phyloP scores from a whole-genome alignment of 2,888 invertebrate species.

The Hesperia comma region DNA sequence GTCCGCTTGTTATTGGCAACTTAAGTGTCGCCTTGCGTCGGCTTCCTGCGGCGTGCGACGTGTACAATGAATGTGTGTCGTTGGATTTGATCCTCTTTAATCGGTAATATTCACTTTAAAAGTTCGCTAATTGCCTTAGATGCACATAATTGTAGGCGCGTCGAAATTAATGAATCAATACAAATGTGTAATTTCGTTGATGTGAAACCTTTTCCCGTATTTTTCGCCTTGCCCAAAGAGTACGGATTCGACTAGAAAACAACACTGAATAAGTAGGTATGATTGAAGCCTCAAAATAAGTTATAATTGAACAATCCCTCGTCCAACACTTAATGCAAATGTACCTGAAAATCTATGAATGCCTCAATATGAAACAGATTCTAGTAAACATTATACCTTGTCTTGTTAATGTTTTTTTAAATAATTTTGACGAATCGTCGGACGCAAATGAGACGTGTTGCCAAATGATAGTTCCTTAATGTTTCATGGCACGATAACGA shows the following conservation, averaged over 20 bases:
- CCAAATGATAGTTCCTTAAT: constrained; percentile 3
- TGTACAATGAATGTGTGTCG: neutral
- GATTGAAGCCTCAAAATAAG: no score
- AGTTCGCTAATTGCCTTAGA: constrained; percentile 13
- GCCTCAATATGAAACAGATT: no score
- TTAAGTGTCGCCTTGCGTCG: neutral
- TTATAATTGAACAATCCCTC: no score
- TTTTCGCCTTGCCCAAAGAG: no score
- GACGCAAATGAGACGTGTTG: neutral
- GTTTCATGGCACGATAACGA: neutral
- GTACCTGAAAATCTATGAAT: no score
- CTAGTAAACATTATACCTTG: no score
- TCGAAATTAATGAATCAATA: neutral
- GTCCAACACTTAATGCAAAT: no score
- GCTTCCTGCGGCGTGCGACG: neutral
- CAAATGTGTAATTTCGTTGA: no score
- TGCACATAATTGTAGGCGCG: constrained; percentile 10
- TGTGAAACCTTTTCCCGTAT: no score
- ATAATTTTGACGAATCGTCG: neutral
- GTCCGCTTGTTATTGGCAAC: constrained; percentile 11
- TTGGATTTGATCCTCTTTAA: neutral
- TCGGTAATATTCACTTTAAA: constrained; percentile 9
- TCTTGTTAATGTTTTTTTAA: no score
- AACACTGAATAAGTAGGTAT: no score
- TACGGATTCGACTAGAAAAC: no score